Evolutionary conservation across 2,888 invertebrate species (phyloP).

Genomic region (Scaptomyza parva): DNA sequence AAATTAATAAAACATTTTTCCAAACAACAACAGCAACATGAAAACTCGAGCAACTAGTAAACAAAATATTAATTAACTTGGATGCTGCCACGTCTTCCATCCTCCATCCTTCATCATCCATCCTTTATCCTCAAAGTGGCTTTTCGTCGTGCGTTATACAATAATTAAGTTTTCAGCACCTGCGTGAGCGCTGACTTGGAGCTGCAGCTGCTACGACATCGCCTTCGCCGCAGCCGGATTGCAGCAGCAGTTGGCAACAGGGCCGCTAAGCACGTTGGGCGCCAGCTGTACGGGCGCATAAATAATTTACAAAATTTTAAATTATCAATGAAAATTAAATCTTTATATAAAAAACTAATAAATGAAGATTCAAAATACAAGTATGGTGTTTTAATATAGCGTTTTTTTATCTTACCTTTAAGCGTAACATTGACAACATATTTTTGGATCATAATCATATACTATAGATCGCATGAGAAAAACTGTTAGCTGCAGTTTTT

Average conservation of each 20-base stretch:
- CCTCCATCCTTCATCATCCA: conserved; percentile 6
- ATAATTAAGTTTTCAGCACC: conserved; percentile 81
- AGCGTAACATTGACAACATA: too few species aligned
- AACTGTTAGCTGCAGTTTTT: too few species aligned
- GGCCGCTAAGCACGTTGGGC: conserved; percentile 27
- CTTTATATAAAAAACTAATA: too few species aligned
- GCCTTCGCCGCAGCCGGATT: conserved; percentile 23
- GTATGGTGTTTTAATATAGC: too few species aligned
- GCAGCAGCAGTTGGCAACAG: conserved; percentile 20
- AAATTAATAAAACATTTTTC: conserved; percentile 81
- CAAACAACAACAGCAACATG: conserved; percentile 20
- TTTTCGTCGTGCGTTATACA: conserved; percentile 71
- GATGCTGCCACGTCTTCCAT: conserved; percentile 28
- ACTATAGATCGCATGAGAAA: too few species aligned
- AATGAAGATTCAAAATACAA: too few species aligned
- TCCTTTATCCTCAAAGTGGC: conserved; percentile 21
- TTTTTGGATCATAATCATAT: too few species aligned
- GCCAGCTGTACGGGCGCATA: conserved; percentile 7
- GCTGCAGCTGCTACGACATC: conserved; percentile 42
- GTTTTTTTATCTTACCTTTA: too few species aligned
- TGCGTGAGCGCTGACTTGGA: conserved; percentile 62
- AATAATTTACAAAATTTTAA: too few species aligned
- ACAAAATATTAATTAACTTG: conserved; percentile 75
- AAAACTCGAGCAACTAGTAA: conserved; percentile 42
- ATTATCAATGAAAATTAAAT: too few species aligned